Base-by-base conservation (phyloP, 2,113 vertebrate species). In the Amia ocellicauda region DNA sequence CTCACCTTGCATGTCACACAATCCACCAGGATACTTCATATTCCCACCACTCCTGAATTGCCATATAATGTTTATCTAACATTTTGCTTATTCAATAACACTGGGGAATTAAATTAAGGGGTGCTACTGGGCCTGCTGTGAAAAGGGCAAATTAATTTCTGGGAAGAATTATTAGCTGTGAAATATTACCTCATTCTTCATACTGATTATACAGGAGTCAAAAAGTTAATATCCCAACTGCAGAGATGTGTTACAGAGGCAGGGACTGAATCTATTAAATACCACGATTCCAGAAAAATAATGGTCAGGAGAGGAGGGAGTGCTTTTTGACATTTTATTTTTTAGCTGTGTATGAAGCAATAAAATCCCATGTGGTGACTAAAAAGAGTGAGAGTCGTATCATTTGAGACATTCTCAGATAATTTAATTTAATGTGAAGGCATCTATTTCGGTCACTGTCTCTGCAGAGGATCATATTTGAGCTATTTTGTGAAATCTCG, bases 151-250 rank as follows among this genome's bases (percentile, higher is more conserved):
- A 75, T 73, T 69, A 58, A 74, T 75, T 78, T 74, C 58, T 20
- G 60, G 59, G 29, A 27, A 23, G 49, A 52, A 43, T 69, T 54
- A 70, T 73, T 71, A 66, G 51, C 43, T 43, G 23, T 57, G 7
- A 51, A 49, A 55, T 66, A 70, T 68, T 55, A 68, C 66, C 26
- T 73, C 68, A 73, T 78, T 53, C 60, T 43, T 80, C 70, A 73
- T n/a, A 27, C 45, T 73, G 68, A 70, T 74, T 73, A 71, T 63
- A 41, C 20, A 20, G 29, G 28, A 64, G 64, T 71, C 67, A 66
- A 45, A 59, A 50, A 73, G 63, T 58, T 70, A 69, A 69, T 74
- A 72, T 71, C 64, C 59, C 17, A 40, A 69, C 49, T 58, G 63
- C 49, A 60, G 41, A 9, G n/a, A 5, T 14, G 29, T 69, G 29